Percentiles rank a stretch among this genome's conserved stretches.
Evolutionary conservation across 2,113 vertebrate genomes (phyloP).

Genomic region (Larimichthys crocea): DNA sequence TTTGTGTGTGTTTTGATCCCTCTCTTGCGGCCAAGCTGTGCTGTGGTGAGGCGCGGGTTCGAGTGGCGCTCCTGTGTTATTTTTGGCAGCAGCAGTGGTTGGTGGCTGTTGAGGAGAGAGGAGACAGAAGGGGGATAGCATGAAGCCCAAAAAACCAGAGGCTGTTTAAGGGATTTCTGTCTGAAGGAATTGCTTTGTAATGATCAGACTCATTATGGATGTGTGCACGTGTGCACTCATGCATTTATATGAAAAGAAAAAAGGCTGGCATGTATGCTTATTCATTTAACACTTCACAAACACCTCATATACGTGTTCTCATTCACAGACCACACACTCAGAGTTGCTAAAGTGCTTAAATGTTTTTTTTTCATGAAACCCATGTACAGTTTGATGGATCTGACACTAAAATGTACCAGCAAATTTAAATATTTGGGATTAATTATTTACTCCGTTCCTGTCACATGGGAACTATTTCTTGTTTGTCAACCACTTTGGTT

Average conservation of each 20-base stretch:
- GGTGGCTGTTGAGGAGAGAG: conserved; percentile 86
- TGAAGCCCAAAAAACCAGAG: conserved; percentile 81
- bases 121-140: conserved; percentile 78
- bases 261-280: conserved; percentile 51
- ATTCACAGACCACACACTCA: conserved; percentile 54
- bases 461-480: conserved; percentile 62
- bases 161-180: conserved; percentile 87
- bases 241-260: conserved; percentile 24
- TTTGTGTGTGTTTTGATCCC: conserved; percentile 90
- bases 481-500: conserved; percentile 51
- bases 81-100: conserved; percentile 87
- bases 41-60: conserved; percentile 84
- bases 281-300: conserved; percentile 63
- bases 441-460: conserved; percentile 16
- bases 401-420: background rate
- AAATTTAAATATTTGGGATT: background rate
- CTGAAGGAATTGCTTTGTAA: conserved; percentile 85
- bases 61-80: conserved; percentile 89
- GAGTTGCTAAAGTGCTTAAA: conserved; percentile 23
- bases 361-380: conserved; percentile 16
- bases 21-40: conserved; percentile 81
- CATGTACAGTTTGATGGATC: background rate
- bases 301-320: conserved; percentile 60
- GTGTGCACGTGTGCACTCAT: conserved; percentile 44
- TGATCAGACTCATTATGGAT: conserved; percentile 79